phyloP scores from a whole-genome alignment of 2,888 invertebrate species.

The Glomeris marginata region DNA sequence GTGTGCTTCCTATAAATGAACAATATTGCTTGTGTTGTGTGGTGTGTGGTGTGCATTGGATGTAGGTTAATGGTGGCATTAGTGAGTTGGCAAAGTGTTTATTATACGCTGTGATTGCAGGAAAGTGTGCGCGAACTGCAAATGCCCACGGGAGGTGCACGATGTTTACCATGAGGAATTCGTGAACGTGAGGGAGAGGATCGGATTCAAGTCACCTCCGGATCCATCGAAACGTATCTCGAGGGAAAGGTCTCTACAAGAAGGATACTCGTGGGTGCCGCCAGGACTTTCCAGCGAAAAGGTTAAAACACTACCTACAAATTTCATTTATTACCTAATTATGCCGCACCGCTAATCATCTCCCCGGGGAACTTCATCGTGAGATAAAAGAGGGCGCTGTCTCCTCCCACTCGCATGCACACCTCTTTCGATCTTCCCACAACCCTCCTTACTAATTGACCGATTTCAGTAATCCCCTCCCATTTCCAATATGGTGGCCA shows the following conservation, averaged over 20 bases:
- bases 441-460: too few species aligned
- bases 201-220: conserved; percentile 18
- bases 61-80: not conserved
- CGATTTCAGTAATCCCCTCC: too few species aligned
- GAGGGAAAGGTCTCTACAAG: conserved; percentile 38
- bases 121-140: conserved; percentile 84
- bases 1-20: not conserved
- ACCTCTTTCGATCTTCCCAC: too few species aligned
- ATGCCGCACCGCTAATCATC: too few species aligned
- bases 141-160: conserved; percentile 77
- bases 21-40: not conserved
- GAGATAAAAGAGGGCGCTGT: too few species aligned
- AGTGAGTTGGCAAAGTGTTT: not conserved
- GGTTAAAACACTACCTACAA: conserved; percentile 24
- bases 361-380: too few species aligned
- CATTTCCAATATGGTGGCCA: too few species aligned
- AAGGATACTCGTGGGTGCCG: conserved; percentile 60
- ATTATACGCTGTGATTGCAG: conserved; percentile 36
- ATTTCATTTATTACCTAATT: too few species aligned
- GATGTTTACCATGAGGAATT: conserved; percentile 78
- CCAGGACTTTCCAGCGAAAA: conserved; percentile 43
- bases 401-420: too few species aligned
- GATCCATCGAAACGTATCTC: conserved; percentile 32
- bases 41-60: not conserved
- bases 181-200: conserved; percentile 40